These are phyloP conservation scores for Carabus problematicus DNA, from an alignment of 2,888 invertebrate genomes.

Conservation along the genomic window DNA sequence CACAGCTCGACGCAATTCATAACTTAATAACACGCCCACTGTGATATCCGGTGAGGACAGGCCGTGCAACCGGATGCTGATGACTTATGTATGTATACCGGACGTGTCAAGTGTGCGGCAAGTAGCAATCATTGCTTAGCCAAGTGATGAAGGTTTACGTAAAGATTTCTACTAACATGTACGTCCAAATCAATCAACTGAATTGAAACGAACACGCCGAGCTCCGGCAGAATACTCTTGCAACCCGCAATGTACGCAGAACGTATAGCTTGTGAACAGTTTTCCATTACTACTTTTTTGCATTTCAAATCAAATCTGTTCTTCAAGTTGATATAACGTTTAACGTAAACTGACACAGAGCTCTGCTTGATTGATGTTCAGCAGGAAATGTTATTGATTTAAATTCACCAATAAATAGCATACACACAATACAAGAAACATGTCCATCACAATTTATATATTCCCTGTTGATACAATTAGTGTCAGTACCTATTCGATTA, in stretches of 20 bases:
- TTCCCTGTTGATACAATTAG: too few relatives aligned
- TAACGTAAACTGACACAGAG: too few relatives aligned
- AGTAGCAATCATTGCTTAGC: too few relatives aligned
- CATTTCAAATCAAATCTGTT: conserved; percentile 6
- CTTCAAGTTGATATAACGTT: too few relatives aligned
- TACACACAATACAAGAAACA: too few relatives aligned
- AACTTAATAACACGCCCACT: conserved; percentile 22
- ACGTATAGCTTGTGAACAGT: conserved; percentile 17
- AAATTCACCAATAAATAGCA: too few relatives aligned
- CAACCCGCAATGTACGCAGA: background rate
- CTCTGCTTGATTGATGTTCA: too few relatives aligned
- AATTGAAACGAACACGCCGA: background rate
- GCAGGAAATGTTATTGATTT: too few relatives aligned
- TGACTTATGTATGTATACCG: conserved; percentile 10
- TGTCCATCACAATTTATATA: too few relatives aligned
- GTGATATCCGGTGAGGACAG: background rate
- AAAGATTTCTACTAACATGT: background rate
- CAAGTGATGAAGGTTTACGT: too few relatives aligned
- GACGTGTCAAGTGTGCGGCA: background rate
- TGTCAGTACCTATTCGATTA: too few relatives aligned
- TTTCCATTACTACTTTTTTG: conserved; percentile 11
- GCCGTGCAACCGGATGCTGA: conserved; percentile 1
- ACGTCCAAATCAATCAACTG: conserved; percentile 21
- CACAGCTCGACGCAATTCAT: conserved; percentile 21
- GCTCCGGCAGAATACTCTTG: background rate